Evolutionary conservation across 2,113 vertebrate species (phyloP), one percentile per base, ranked within the genome.

Genomic region (Formicarius rufipectus): DNA sequence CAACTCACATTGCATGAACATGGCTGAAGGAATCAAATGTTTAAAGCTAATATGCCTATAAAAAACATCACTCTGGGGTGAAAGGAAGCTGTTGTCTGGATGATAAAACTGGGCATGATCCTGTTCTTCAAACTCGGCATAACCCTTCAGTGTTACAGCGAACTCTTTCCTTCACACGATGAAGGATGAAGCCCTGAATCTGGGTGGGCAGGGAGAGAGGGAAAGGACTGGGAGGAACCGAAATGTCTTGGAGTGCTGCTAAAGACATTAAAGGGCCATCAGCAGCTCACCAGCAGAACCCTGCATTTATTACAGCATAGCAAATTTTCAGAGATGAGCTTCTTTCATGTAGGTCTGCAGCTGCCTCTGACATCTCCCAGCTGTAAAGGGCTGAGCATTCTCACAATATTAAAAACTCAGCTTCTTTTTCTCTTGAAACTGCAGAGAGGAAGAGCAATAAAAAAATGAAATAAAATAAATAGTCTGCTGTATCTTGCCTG

Each of bases 291-390:
- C 92, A 94, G 82, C 85, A 89, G 87, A 95, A 90, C 42, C 67
- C 83, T 81, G 52, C 93, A 77, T 91, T 93, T 94, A 95, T 94
- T 93, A 89, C 75, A 91, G 95, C 93, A 95, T 75, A 78, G 90
- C 89, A 90, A 58, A 96, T 96, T 94, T 95, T 68, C 85, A 92
- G 93, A 96, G 89, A 90, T 80, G 96, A 96, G 89, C 73, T 95
- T 79, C 93, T 95, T 97, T 97, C 89, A 94, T 95, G 95, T 95
- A 93, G 55, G 68, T 86, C 90, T 95, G 92, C 94, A 97, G 96
- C 85, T 95, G 93, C 94, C 91, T 93, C 84, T 95, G 94, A 94
- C 96, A 93, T 90, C 87, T 96, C 95, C 95, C 91, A 96, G 89
- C 62, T 96, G 95, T 96, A 97, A 95, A 93, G 79, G 77, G 63